These are phyloP conservation scores for Callipepla squamata DNA, from an alignment of 2,113 vertebrate genomes.

Conservation along the genomic window DNA sequence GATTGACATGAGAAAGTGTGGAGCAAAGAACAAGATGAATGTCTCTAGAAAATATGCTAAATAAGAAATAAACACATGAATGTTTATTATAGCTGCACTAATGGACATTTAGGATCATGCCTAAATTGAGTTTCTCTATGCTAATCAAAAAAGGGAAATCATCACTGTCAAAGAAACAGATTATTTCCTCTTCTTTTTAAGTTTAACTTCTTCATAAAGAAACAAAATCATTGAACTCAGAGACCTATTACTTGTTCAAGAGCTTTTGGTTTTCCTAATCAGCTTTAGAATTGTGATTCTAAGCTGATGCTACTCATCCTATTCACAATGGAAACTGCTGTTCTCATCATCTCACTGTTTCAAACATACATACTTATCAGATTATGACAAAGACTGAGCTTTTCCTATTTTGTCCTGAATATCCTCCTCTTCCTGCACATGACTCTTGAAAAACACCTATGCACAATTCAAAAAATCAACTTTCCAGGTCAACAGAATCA, in stretches of 20 bases:
- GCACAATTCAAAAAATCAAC: neutral
- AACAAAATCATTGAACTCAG: neutral
- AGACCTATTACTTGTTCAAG: neutral
- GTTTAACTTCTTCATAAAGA: neutral
- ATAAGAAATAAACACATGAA: conserved; percentile 23
- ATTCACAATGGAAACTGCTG: neutral
- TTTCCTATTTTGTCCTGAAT: neutral
- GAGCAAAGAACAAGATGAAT: conserved; percentile 10
- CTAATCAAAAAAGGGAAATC: conserved; percentile 11
- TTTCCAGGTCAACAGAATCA: neutral
- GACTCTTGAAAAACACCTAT: neutral
- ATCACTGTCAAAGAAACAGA: neutral
- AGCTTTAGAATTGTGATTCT: neutral
- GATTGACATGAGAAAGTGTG: conserved; percentile 42
- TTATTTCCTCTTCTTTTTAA: neutral
- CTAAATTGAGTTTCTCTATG: conserved; percentile 35
- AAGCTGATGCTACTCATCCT: neutral
- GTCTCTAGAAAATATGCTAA: conserved; percentile 13
- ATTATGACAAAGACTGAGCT: neutral
- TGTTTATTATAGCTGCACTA: conserved; percentile 8
- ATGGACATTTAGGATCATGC: conserved; percentile 8
- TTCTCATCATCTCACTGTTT: neutral
- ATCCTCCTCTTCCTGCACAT: neutral
- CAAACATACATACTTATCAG: neutral
- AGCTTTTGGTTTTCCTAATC: neutral